Base-by-base conservation (phyloP, 2,113 vertebrate genomes). In the Lophochroa leadbeateri region DNA sequence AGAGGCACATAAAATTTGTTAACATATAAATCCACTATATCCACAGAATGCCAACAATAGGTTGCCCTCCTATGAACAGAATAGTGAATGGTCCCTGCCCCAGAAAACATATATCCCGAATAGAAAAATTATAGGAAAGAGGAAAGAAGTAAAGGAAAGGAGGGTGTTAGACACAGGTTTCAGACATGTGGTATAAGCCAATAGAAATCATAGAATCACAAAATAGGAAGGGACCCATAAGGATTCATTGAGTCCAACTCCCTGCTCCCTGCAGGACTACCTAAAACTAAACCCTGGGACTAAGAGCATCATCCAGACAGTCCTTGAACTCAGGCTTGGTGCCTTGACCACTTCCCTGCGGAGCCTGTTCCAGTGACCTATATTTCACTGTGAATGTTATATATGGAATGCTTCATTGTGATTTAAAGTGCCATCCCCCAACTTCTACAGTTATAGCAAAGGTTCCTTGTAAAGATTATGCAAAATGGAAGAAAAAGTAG, bases 221-320 rank as follows among this genome's bases (percentile, higher is more conserved):
- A 17, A 44, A 27, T 10, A 65, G 52, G 61, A 78, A 92, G 10
- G 11, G 10, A 28, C 10, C 5, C n/a, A 20, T 20, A 52, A 25
- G 21, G 41, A 52, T 43, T 43, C 39, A 50, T 0, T 0, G 1
- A 61, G 27, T 33, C 53, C 17, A 82, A 17, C 15, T 47, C 44
- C 43, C 21, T 23, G 33, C 27, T 63, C 9, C 17, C 57, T 0
- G 0, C n/a, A 67, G 29, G 14, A 18, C 35, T 78, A 49, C 41
- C 46, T 75, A 33, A 44, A 79, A 41, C 18, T n/a, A 57, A 87
- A 14, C 33, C n/a, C 24, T 53, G 25, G 31, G 55, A 68, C 14
- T 58, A 5, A 82, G 13, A 63, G 14, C 4, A 3, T 50, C 1
- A 2, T 72, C 31, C 47, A 63, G 61, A 35, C 0, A 0, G 43